Base-by-base conservation (phyloP, 2,113 vertebrate species). In the Coryphaenoides rupestris region DNA sequence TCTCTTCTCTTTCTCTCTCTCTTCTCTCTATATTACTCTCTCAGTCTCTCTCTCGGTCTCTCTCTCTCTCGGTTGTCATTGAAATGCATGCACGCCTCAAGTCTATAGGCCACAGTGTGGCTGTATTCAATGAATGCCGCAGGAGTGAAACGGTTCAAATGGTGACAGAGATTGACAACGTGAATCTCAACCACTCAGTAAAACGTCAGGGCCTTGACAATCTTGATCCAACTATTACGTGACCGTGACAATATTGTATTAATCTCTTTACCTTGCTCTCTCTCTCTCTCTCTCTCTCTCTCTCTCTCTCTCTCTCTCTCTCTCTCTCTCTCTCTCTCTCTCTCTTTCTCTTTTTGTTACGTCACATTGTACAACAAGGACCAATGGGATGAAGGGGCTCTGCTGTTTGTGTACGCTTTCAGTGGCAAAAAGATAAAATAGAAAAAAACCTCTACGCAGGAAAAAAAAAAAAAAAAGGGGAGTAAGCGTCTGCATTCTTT, bases 311-410 rank as follows among this genome's bases (percentile, higher is more conserved):
- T 65, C 28, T 0, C 5, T 69, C 62, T 76, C 72, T 79, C 54
- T 66, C 60, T n/a, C 45, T n/a, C 13, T 47, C n/a, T n/a, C n/a
- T n/a, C n/a, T n/a, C n/a, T n/a, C n/a, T n/a, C n/a, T n/a, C n/a
- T n/a, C n/a, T n/a, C n/a, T n/a, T n/a, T n/a, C n/a, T n/a, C n/a
- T n/a, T 78, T 73, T 53, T 70, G 28, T 33, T 17, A 66, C 1
- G 46, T 72, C 56, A 63, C 65, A 22, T 55, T 79, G 54, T 74
- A 63, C 66, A 50, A 74, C 6, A 65, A 79, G 66, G 71, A 83
- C 75, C 81, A 84, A 81, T 87, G 87, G 82, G 87, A 85, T 45
- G 45, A 85, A 82, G 82, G 85, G 85, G 84, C 87, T 88, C 66
- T 60, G 86, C 84, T 75, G 80, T 84, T 73, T 84, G 83, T 87